A percentile compares a stretch with the other conserved stretches of the same genome.
These are phyloP conservation scores for Phlogophora meticulosa DNA, from an alignment of 2,888 invertebrate species.

Conservation along the genomic window DNA sequence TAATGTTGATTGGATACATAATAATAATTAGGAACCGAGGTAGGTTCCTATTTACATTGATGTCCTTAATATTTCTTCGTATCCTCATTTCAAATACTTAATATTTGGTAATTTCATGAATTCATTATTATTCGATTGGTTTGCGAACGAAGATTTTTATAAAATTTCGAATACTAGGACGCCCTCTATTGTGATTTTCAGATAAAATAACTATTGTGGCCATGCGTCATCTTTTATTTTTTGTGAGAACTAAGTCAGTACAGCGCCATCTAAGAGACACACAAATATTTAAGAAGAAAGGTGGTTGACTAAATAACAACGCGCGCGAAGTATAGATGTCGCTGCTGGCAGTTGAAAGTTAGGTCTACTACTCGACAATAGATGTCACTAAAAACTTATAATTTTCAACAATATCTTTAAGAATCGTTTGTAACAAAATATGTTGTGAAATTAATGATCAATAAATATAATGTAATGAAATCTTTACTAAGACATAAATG, in stretches of 20 bases:
- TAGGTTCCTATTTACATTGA: rapidly evolving
- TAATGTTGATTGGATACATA: neutral
- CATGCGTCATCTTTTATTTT: constrained; percentile 59
- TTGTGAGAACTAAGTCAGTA: neutral
- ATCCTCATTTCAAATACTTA: no score
- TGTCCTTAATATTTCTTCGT: no score
- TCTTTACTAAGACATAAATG: no score
- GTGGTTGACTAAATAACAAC: neutral
- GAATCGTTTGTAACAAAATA: no score
- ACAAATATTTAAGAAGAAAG: rapidly evolving
- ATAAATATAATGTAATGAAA: no score
- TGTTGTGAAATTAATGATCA: no score
- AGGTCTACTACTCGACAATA: constrained; percentile 70
- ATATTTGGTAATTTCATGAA: neutral
- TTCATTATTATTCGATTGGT: neutral
- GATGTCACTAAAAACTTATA: constrained; percentile 63
- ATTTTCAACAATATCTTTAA: neutral
- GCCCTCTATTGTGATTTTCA: neutral
- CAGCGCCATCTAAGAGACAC: constrained; percentile 6
- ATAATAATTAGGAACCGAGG: neutral
- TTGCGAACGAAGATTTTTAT: neutral
- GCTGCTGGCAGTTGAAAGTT: neutral
- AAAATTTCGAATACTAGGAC: neutral
- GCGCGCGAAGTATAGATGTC: constrained; percentile 48
- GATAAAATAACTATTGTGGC: neutral